These are phyloP conservation scores for Bovichtus variegatus DNA, from an alignment of 2,797 vertebrate genomes.

Conservation along the genomic window DNA sequence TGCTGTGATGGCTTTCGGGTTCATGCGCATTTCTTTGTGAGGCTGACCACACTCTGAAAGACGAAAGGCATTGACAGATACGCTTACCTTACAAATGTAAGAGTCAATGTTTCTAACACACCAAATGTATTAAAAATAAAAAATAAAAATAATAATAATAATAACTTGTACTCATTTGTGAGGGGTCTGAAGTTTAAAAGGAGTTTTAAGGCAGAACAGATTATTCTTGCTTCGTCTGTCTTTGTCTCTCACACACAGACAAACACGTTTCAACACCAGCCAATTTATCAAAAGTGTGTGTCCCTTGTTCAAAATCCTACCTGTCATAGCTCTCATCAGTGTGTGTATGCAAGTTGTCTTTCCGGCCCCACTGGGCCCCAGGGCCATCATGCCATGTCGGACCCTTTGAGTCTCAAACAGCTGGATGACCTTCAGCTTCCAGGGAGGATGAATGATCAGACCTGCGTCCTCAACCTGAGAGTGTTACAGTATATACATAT, in stretches of 20 bases:
- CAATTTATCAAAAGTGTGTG: background rate
- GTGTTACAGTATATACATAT: constrained; percentile 6
- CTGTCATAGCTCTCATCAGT: constrained; percentile 95
- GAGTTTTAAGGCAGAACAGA: background rate
- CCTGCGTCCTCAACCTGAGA: constrained; percentile 90
- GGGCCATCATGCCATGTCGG: constrained; percentile 96
- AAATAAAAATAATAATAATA: background rate
- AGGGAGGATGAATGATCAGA: constrained; percentile 93
- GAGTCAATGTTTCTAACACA: background rate
- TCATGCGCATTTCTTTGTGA: constrained; percentile 98
- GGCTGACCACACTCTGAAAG: constrained; percentile 90
- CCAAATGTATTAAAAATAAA: background rate
- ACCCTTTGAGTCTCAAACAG: constrained; percentile 95
- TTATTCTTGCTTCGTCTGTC: background rate
- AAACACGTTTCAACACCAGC: background rate
- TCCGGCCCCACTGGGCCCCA: constrained; percentile 96
- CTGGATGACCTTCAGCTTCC: constrained; percentile 97
- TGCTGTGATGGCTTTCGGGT: constrained; percentile 98
- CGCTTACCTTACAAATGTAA: background rate
- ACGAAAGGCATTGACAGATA: constrained; percentile 8
- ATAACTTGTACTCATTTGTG: background rate
- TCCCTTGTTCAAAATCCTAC: constrained; percentile 69
- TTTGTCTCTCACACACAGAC: background rate
- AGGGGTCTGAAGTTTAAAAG: background rate
- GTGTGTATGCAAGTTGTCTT: constrained; percentile 95